Conservation (phyloP, 2,797 vertebrate genomes). For the Lepilemur septentrionalis region DNA sequence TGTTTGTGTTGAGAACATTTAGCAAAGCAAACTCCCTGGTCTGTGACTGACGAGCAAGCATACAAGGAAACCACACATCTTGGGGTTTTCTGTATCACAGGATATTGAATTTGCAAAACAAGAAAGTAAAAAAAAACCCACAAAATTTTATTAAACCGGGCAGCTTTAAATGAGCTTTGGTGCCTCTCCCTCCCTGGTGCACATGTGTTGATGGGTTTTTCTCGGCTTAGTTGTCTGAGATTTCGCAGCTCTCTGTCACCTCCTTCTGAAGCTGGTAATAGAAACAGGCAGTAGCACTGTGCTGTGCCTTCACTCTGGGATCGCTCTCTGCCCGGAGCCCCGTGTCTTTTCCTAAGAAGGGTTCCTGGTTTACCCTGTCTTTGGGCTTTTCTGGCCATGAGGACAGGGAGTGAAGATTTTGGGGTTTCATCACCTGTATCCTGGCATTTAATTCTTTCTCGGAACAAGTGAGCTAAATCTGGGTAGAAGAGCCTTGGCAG, state of each 20-base stretch:
- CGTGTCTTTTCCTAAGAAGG: constrained; percentile 36
- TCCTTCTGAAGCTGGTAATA: constrained; percentile 62
- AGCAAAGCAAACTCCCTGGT: background rate
- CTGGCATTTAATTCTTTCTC: constrained; percentile 59
- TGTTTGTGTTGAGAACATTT: background rate
- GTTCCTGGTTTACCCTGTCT: background rate
- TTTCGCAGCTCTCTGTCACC: constrained; percentile 76
- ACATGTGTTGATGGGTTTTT: background rate
- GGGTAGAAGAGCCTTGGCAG: constrained; percentile 71
- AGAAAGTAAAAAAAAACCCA: constrained; percentile 15
- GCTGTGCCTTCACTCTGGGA: constrained; percentile 47
- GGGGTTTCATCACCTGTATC: constrained; percentile 34
- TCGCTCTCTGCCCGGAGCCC: constrained; percentile 56
- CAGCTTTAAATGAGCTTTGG: constrained; percentile 59
- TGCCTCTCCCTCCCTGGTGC: background rate
- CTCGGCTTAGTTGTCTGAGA: constrained; percentile 50
- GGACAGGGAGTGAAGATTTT: constrained; percentile 66
- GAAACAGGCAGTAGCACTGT: constrained; percentile 56
- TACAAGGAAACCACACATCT: background rate
- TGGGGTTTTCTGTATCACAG: background rate
- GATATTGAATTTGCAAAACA: background rate
- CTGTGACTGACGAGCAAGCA: background rate
- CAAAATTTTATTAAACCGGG: background rate
- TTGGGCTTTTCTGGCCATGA: constrained; percentile 73
- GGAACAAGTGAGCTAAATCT: constrained; percentile 62